phyloP scores from a whole-genome alignment of 2,113 vertebrate genomes.

The Notiomystis cincta region DNA sequence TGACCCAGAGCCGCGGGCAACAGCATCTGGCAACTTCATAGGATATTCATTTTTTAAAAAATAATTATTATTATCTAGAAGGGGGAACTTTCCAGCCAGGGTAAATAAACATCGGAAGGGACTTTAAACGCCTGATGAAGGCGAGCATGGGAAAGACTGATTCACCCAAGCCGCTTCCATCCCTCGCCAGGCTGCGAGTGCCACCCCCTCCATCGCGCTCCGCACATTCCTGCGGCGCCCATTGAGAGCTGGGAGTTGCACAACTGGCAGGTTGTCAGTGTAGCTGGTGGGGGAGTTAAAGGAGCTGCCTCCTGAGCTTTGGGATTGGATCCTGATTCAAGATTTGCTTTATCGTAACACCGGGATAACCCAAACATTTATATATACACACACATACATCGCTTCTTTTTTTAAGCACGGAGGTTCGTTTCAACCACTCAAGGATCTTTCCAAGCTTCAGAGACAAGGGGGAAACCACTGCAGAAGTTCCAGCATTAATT shows the following conservation, averaged over 20 bases:
- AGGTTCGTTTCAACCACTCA: neutral
- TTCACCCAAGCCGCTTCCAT: neutral
- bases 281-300: neutral
- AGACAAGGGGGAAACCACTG: rapidly evolving
- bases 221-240: neutral
- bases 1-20: neutral
- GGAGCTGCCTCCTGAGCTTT: neutral
- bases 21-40: neutral
- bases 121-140: neutral
- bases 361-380: neutral
- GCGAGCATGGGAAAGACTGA: neutral
- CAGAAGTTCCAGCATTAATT: neutral
- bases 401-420: rapidly evolving
- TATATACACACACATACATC: neutral
- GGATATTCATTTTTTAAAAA: neutral
- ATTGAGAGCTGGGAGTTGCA: neutral
- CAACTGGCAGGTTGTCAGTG: neutral
- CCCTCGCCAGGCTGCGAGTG: neutral
- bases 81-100: neutral
- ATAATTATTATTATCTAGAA: neutral
- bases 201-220: neutral
- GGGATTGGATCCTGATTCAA: neutral
- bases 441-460: neutral
- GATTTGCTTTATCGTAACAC: neutral
- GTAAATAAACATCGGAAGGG: neutral